Evolutionary conservation across 2,113 vertebrate species (phyloP), one percentile per base, ranked within the genome.

Genomic region (Gnathonemus echidnorhynchus): DNA sequence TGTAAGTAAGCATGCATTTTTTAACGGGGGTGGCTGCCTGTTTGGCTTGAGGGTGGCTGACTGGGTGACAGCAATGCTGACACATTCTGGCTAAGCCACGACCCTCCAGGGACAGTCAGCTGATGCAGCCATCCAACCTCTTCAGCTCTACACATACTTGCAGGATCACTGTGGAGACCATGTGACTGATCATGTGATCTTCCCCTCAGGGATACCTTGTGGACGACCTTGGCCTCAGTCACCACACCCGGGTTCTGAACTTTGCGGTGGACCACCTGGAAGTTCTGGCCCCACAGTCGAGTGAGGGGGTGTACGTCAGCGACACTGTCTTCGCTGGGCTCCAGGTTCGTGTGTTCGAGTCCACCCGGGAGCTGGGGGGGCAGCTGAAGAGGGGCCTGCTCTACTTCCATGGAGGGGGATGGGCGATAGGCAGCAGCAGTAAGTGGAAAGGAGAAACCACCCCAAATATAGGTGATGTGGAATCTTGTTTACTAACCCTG

Each of bases 381-480:
- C 92, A 31, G 0, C 95, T 96, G 89, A 98, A 93, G 90, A 96
- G 97, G 89, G 94, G 96, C 0, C 88, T 99, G 19, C 11, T 99
- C 83, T 99, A 97, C 62, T 97, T 99, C 93, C 98, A 99, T 0
- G 98, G 98, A 66, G 98, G 98, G 5, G 98, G 98, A 86, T 99
- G 98, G 98, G 97, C 97, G 5, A 92, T 99, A 77, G 95, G 96
- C 89, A 98, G 97, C 46, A 96, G 96, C 94, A 97, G 98, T 99
- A 96, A 89, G 98, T 97, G 70, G 27, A 77, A 2, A 10, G 1
- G 31, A 31, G 49, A 85, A 85, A 11, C 39, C 35, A 85, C 45
- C 17, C 35, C 35, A 80, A 80, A 42, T 42, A 80, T 42, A 80
- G 74, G 74, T 6, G 74, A 42, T 42, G 13, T 19, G 35, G 35